Evolutionary conservation across 1,140 invertebrate species (phyloP).

Genomic region (Drosophila littoralis): DNA sequence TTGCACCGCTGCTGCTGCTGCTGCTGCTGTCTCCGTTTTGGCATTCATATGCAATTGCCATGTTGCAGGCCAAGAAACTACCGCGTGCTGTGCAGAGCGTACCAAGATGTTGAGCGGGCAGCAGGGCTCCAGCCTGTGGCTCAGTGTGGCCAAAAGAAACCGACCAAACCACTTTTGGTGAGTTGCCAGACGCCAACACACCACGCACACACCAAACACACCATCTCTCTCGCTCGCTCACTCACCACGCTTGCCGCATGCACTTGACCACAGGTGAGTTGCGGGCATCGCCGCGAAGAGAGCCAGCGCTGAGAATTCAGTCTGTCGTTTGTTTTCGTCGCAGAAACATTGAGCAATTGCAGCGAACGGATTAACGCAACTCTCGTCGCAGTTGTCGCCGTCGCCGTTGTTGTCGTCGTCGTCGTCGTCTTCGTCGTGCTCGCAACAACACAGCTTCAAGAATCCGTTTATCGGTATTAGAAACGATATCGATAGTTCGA

Average conservation of each 20-base stretch:
- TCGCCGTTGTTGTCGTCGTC: slow-evolving; percentile 37
- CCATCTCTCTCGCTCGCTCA: slow-evolving; percentile 1
- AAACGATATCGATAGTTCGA: slow-evolving; percentile 15
- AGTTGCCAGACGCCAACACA: slow-evolving; percentile 38
- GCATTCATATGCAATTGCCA: slow-evolving; percentile 36
- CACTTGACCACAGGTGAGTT: slow-evolving; percentile 57
- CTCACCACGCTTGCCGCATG: slow-evolving; percentile 40
- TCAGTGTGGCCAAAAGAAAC: slow-evolving; percentile 40
- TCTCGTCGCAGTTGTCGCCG: slow-evolving; percentile 53
- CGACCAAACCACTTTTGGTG: slow-evolving; percentile 72
- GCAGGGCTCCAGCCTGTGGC: slow-evolving; percentile 8
- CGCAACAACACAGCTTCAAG: slow-evolving; percentile 19
- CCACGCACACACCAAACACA: slow-evolving; percentile 12
- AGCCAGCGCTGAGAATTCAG: slow-evolving; percentile 47
- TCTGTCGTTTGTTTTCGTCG: slow-evolving; percentile 78
- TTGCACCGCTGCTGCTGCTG: slow-evolving; percentile 25
- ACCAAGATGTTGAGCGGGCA: slow-evolving; percentile 18
- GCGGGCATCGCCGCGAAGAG: slow-evolving; percentile 15
- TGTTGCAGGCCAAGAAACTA: slow-evolving; percentile 26
- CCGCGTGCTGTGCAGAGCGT: slow-evolving; percentile 48
- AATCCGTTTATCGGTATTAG: slow-evolving; percentile 13
- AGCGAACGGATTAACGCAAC: slow-evolving; percentile 65
- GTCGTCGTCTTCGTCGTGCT: slow-evolving; percentile 12
- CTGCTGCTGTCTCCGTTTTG: slow-evolving; percentile 18
- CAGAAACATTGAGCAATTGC: slow-evolving; percentile 62